Percentiles rank a stretch among this genome's conserved stretches.
Evolutionary conservation across 2,888 invertebrate species (phyloP).

Genomic region (Conomelus anceps): DNA sequence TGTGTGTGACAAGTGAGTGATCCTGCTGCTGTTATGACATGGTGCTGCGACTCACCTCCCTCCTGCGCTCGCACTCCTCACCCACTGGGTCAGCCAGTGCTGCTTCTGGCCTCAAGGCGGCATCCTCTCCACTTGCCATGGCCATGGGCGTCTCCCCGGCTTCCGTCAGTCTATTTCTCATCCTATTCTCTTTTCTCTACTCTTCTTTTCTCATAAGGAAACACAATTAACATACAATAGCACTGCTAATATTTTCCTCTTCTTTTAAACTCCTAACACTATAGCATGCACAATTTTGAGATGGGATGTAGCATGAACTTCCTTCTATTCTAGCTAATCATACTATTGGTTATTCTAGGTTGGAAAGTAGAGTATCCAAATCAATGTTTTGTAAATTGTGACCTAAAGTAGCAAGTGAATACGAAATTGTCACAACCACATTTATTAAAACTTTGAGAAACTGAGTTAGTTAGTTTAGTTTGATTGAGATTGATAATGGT

Average conservation of each 20-base stretch:
- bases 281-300: no score
- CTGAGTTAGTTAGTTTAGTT: no score
- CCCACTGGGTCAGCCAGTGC: neutral
- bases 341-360: no score
- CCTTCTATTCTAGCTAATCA: no score
- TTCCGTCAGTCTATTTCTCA: neutral
- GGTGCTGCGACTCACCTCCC: neutral
- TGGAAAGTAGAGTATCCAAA: no score
- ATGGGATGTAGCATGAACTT: no score
- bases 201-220: neutral
- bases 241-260: neutral
- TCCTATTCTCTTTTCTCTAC: neutral
- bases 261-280: no score
- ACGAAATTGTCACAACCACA: no score
- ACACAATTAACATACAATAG: neutral
- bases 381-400: no score
- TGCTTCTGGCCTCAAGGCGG: neutral
- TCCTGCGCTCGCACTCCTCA: neutral
- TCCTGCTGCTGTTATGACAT: neutral
- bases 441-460: no score
- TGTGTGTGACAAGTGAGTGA: neutral
- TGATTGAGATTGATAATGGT: no score
- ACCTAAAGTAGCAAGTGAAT: no score
- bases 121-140: neutral
- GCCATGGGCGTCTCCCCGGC: neutral